A percentile compares a stretch with the other conserved stretches of the same genome.
Evolutionary conservation across 2,113 vertebrate species (phyloP).

Genomic region (Chaenogobius annularis): DNA sequence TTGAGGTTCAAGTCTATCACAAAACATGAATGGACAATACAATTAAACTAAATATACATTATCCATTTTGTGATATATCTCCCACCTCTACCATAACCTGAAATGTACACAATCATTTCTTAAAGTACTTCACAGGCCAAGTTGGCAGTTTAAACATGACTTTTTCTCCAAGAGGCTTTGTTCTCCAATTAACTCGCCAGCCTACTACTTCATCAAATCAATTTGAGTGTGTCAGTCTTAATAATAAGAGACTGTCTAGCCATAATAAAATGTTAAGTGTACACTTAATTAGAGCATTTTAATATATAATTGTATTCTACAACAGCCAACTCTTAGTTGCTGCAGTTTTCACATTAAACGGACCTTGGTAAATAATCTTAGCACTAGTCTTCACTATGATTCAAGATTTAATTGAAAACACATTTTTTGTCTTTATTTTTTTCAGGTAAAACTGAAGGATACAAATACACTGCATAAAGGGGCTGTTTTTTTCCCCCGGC

Average conservation of each 20-base stretch:
- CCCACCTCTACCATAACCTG: neutral
- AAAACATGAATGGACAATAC: neutral
- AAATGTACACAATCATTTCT: neutral
- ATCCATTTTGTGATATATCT: no score
- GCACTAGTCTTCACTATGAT: no score
- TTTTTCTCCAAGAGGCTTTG: neutral
- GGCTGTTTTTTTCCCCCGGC: conserved; percentile 13
- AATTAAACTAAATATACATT: no score
- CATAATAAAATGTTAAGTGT: neutral
- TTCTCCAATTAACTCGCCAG: neutral
- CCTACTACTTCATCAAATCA: neutral
- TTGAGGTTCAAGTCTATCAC: no score
- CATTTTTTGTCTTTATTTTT: conserved; percentile 21
- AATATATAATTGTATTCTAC: no score
- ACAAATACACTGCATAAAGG: conserved; percentile 21
- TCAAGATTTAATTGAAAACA: neutral
- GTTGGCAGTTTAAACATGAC: neutral
- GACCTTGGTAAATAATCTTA: conserved; percentile 13
- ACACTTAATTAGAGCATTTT: neutral
- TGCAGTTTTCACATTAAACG: conserved; percentile 21
- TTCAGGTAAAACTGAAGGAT: conserved; percentile 43
- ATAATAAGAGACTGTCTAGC: neutral
- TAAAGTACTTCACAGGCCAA: neutral
- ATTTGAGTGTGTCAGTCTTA: neutral
- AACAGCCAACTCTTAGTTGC: no score